A percentile compares a stretch with the other conserved stretches of the same genome.
Conservation (phyloP, 2,888 invertebrate species). For the Meliscaeva auricollis region DNA sequence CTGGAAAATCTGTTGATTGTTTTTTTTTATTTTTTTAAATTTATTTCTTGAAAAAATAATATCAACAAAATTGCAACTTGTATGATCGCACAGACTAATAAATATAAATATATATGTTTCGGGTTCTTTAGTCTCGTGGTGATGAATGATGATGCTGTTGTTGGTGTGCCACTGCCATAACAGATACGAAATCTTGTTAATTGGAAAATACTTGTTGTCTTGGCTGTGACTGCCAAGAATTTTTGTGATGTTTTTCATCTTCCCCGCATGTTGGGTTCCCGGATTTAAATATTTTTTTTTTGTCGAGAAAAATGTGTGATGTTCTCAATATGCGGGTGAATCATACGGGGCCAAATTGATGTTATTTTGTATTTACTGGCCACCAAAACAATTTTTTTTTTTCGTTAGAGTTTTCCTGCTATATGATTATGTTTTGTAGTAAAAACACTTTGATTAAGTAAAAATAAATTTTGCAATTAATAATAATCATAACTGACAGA, state of each 20-base stretch:
- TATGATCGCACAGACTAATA: background rate
- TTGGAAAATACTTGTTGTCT: conserved; percentile 72
- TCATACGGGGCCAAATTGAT: conserved; percentile 20
- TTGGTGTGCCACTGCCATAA: conserved; percentile 53
- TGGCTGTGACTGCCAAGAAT: conserved; percentile 60
- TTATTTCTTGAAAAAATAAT: background rate
- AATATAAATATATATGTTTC: conserved; percentile 4
- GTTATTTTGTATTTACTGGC: conserved; percentile 4
- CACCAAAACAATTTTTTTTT: too few species aligned
- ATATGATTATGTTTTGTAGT: too few species aligned
- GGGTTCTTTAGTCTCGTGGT: conserved; percentile 19
- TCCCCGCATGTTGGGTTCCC: conserved; percentile 17
- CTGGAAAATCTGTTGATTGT: conserved; percentile 20
- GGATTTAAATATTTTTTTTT: conserved; percentile 26
- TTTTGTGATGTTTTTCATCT: conserved; percentile 36
- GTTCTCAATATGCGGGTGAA: conserved; percentile 44
- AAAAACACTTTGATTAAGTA: too few species aligned
- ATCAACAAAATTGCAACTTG: conserved; percentile 14
- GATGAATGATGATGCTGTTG: conserved; percentile 45
- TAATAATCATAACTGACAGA: too few species aligned
- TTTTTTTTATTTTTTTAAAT: background rate
- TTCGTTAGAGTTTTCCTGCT: too few species aligned
- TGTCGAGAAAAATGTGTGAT: conserved; percentile 36
- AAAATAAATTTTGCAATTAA: too few species aligned
- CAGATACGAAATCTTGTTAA: conserved; percentile 66